Evolutionary conservation across 2,113 vertebrate genomes (phyloP).

Genomic region (Trichomycterus rosablanca): DNA sequence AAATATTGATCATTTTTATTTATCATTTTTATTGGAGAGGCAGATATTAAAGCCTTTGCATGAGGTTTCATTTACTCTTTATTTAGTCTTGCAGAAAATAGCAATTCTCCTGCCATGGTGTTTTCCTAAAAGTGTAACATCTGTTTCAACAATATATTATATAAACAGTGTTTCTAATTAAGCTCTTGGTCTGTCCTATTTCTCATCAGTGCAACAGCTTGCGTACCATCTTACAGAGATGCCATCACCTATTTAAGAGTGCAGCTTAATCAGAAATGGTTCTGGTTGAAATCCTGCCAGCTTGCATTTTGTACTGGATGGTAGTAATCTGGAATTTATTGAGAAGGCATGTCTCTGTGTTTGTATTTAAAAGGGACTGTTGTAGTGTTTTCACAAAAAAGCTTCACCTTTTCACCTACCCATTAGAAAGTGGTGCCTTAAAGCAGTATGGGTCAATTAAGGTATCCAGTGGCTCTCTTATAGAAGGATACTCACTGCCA

Average conservation of each 20-base stretch:
- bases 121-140: neutral
- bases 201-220: too few relatives aligned
- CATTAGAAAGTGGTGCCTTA: conserved; percentile 34
- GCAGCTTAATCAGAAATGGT: neutral
- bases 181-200: too few relatives aligned
- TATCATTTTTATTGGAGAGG: too few relatives aligned
- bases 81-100: neutral
- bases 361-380: conserved; percentile 4
- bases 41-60: too few relatives aligned
- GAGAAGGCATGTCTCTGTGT: conserved; percentile 25
- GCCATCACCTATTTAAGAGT: neutral
- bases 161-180: too few relatives aligned
- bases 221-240: neutral
- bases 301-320: too few relatives aligned
- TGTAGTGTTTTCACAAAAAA: conserved; percentile 8
- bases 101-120: neutral
- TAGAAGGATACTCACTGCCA: too few relatives aligned
- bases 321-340: conserved; percentile 36
- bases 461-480: conserved; percentile 36
- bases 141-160: conserved; percentile 1
- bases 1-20: too few relatives aligned
- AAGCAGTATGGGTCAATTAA: conserved; percentile 41
- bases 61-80: too few relatives aligned
- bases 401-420: conserved; percentile 28
- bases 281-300: too few relatives aligned